Conservation (phyloP, 2,797 vertebrate species). For the Myoxocephalus aenaeus region DNA sequence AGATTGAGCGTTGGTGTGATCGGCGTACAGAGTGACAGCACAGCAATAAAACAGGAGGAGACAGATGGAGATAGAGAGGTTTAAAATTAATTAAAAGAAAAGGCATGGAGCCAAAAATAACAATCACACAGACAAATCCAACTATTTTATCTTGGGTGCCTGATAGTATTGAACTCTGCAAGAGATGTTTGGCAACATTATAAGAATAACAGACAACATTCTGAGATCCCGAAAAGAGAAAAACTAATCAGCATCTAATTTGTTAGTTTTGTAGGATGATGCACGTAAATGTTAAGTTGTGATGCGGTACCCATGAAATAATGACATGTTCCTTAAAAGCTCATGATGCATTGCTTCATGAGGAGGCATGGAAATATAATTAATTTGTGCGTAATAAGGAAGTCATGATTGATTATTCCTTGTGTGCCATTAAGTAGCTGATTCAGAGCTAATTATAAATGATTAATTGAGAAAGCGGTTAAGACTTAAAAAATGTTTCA, state of each 20-base stretch:
- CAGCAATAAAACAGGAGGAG: conserved; percentile 31
- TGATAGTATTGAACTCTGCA: conserved; percentile 9
- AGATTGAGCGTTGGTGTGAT: conserved; percentile 36
- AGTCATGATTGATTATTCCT: conserved; percentile 43
- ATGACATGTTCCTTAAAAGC: conserved; percentile 18
- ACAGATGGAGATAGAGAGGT: conserved; percentile 41
- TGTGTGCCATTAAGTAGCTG: conserved; percentile 43
- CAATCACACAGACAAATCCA: conserved; percentile 34
- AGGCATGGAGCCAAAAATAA: conserved; percentile 52
- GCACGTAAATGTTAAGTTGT: conserved; percentile 21
- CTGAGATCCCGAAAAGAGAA: conserved; percentile 17
- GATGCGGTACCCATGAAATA: conserved; percentile 13
- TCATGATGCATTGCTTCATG: conserved; percentile 29
- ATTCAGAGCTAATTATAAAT: conserved; percentile 49
- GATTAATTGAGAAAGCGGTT: conserved; percentile 48
- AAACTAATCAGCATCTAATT: conserved; percentile 37
- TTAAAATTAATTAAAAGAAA: conserved; percentile 53
- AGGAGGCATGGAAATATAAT: conserved; percentile 21
- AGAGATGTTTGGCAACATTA: conserved; percentile 11
- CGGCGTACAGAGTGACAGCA: conserved; percentile 46
- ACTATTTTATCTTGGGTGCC: conserved; percentile 33
- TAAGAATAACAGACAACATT: conserved; percentile 26
- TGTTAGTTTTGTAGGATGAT: conserved; percentile 23
- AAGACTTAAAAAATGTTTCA: conserved; percentile 29
- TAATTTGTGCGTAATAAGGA: conserved; percentile 17